Conservation (phyloP, 2,888 invertebrate genomes). For the Sesamia inferens region DNA sequence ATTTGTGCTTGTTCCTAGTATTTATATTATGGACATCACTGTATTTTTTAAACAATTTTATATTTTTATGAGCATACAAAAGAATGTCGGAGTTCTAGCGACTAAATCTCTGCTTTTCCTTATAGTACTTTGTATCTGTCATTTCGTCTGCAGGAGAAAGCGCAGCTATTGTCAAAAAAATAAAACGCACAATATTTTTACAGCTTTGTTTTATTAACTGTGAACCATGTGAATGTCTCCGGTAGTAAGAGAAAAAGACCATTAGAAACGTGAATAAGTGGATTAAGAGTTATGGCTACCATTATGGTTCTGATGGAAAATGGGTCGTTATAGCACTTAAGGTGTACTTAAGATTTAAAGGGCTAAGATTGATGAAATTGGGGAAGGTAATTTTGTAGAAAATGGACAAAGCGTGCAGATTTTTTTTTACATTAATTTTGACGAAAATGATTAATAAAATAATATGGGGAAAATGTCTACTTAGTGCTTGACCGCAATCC, state of each 20-base stretch:
- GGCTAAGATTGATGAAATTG: constrained; percentile 49
- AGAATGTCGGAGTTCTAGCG: no score
- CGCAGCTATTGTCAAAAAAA: background rate
- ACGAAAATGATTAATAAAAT: no score
- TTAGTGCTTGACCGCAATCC: no score
- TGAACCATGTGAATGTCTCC: constrained; percentile 30
- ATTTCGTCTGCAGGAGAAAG: background rate
- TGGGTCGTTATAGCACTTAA: constrained; percentile 57
- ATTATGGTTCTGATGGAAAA: constrained; percentile 54
- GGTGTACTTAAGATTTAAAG: constrained; percentile 50
- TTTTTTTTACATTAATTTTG: background rate
- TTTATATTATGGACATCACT: no score
- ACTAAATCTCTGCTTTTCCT: no score
- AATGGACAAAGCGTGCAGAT: background rate
- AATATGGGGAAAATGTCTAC: no score
- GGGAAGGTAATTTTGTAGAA: constrained; percentile 15
- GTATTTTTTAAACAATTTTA: no score
- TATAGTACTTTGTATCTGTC: no score
- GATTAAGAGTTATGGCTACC: constrained; percentile 60
- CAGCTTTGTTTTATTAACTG: constrained; percentile 12
- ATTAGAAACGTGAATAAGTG: constrained; percentile 59
- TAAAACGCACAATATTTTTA: constrained; percentile 1
- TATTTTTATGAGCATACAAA: no score
- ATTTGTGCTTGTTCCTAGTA: no score
- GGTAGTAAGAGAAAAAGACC: constrained; percentile 43